Base-by-base conservation (phyloP, 2,113 vertebrate genomes). In the Rhinichthys klamathensis region DNA sequence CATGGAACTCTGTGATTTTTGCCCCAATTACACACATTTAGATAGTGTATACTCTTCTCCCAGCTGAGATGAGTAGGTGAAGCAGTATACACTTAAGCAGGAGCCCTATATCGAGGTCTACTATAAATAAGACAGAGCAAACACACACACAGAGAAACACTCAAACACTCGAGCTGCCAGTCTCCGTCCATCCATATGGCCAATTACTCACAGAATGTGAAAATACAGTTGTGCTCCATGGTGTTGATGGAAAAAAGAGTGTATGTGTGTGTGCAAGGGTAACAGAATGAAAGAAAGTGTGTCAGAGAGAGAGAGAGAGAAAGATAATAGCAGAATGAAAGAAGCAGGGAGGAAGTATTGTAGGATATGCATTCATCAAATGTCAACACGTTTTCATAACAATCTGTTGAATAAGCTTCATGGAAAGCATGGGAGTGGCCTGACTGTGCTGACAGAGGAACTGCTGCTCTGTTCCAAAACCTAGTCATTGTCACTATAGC, bases 351-450 rank as follows among this genome's bases (percentile, higher is more conserved):
- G 58, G 12, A 77, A 70, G n/a, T 54, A 30, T 46, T 77, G 73
- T 60, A 38, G 35, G 41, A 65, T 73, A 81, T 56, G 23, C 46
- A 51, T 75, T 79, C 49, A 82, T 56, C 18, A 69, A 16, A 85
- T 84, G 87, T 90, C 89, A 90, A 56, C 87, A 87, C 86, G 25
- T 82, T 56, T 73, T 90, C 85, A 88, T 88, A 81, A 70, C 9
- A 61, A 38, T 73, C 60, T 46, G 32, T 65, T 87, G 85, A 89
- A 90, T 78, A 75, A 58, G 58, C 5, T n/a, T 65, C 84, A 74
- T 87, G 89, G 82, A 76, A 87, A 85, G 72, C 44, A 83, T 35
- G 12, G 46, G 60, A 63, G 70, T 61, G 35, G 73, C 35, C 13
- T 12, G 38, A 65, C 58, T 69, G 76, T 60, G 61, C 25, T 80